phyloP scores from a whole-genome alignment of 2,888 invertebrate genomes.

The Sepioteuthis lessoniana region DNA sequence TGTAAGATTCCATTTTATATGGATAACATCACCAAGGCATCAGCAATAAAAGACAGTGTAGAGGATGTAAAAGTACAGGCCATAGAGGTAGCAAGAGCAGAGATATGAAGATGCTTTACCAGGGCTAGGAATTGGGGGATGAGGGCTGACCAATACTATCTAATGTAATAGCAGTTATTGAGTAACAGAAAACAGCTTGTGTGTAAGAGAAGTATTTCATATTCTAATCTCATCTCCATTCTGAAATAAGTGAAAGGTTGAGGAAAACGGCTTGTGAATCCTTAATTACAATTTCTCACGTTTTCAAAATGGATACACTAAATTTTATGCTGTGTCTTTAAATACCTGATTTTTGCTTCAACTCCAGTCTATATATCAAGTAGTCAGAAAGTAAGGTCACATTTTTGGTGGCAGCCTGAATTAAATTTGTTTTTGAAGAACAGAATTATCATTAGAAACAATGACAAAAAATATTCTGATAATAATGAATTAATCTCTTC shows the following conservation, averaged over 20 bases:
- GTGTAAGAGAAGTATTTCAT: neutral
- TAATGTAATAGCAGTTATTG: neutral
- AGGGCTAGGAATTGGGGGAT: neutral
- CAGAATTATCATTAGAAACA: no score
- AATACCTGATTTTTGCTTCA: neutral
- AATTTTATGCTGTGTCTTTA: neutral
- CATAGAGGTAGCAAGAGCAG: neutral
- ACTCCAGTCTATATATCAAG: no score
- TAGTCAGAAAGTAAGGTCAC: neutral
- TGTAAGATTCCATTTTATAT: neutral
- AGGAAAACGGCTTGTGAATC: neutral
- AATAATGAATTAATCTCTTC: no score
- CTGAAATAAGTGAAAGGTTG: neutral
- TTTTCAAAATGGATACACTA: neutral
- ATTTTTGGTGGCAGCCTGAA: no score
- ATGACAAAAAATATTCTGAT: no score
- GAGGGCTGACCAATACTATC: neutral
- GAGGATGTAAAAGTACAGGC: neutral
- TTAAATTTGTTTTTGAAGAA: no score
- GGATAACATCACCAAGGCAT: neutral
- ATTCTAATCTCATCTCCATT: neutral
- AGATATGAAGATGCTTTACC: neutral
- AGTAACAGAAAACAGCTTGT: neutral
- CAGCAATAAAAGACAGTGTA: neutral
- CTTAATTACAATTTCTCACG: neutral